Evolutionary conservation across 2,888 invertebrate genomes (phyloP).

Genomic region (Cephus pulcher): DNA sequence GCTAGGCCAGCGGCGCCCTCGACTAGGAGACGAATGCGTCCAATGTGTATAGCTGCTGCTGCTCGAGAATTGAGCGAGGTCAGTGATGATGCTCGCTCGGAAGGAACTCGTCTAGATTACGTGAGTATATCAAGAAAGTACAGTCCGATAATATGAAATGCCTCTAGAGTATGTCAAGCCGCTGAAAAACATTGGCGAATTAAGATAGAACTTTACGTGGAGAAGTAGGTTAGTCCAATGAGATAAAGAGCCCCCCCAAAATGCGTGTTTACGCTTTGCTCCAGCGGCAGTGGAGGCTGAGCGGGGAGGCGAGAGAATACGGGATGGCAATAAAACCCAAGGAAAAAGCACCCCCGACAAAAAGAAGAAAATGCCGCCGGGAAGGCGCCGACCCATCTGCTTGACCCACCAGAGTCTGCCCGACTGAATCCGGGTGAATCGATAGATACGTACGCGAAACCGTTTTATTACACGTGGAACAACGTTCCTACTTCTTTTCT

Average conservation of each 20-base stretch:
- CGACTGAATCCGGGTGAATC: background rate
- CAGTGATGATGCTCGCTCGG: background rate
- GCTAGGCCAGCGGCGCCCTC: background rate
- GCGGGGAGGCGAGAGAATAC: no score
- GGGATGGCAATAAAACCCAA: background rate
- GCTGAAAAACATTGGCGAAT: background rate
- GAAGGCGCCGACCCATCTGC: constrained; percentile 22
- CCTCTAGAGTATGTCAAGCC: background rate
- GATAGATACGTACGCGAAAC: background rate
- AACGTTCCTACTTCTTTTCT: background rate
- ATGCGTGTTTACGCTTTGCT: background rate
- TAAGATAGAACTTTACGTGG: background rate
- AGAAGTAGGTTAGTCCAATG: background rate
- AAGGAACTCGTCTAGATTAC: background rate
- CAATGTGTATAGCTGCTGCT: background rate
- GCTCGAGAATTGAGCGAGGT: background rate
- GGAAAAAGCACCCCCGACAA: background rate
- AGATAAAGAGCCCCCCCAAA: background rate
- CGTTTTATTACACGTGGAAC: no score
- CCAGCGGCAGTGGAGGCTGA: background rate
- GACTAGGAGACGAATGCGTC: background rate
- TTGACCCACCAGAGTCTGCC: background rate
- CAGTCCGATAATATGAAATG: background rate
- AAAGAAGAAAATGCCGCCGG: constrained; percentile 24
- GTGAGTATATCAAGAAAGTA: no score